Evolutionary conservation across 2,888 invertebrate species (phyloP), one percentile per base, ranked within the genome.

Genomic region (Rhamphomyia laevipes): DNA sequence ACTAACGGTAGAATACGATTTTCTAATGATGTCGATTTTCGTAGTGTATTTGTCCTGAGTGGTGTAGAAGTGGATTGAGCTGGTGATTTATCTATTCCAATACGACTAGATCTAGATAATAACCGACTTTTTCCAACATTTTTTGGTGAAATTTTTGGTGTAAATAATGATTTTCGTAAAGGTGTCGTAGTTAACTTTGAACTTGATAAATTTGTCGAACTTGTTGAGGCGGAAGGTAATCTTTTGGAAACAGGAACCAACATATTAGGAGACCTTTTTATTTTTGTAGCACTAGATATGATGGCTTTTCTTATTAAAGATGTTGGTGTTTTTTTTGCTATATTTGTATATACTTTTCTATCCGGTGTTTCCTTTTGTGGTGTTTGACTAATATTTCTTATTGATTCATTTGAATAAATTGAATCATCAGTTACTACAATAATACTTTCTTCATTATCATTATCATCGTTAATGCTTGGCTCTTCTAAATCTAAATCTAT

Each of bases 291-390:
- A 49, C 66, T 67, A n/a, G 63, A 60, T 5, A 67, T 37, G 23
- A 67, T 45, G 1, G 61, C 67, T 21, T 62, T 59, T 52, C 65
- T 67, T 58, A 63, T 65, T 3, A 67, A 49, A 0, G 67, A 65
- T 23, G 62, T 62, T 2, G 66, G 63, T 1, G 65, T 63, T 5
- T 63, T 59, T 17, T 64, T 62, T 7, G 63, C 61, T 3, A 56
- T 57, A 1, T 49, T 51, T 5, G 17, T 13, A 44, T 17, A 3
- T 5, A 16, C 7, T 11, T 37, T 30, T 10, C 47, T 56, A 54
- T 10, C 54, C 47, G 4, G 60, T 52, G 6, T 15, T 16, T 16
- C 60, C 57, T 45, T 55, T 56, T 35, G 50, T 17, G 43, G 47
- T 9, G 43, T 49, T 23, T n/a, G 13, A 47, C 47, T 37, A 27